These are phyloP conservation scores for Tenualosa thibaudeaui DNA, from an alignment of 2,797 vertebrate species.

Conservation along the genomic window DNA sequence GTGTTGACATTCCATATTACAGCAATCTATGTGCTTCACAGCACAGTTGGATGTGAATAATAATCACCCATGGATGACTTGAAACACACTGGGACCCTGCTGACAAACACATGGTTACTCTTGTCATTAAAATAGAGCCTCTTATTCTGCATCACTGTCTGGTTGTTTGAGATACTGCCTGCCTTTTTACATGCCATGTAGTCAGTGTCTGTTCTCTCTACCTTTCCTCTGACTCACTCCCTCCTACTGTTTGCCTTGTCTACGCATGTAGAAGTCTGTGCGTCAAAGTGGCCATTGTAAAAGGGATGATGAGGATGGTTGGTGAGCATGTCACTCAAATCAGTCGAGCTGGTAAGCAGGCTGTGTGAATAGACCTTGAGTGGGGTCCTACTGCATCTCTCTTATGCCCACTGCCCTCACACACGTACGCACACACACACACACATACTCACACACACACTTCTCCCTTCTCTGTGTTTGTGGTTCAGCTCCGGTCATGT, in stretches of 20 bases:
- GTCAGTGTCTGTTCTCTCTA: neutral
- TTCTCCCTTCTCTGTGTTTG: slow-evolving; percentile 41
- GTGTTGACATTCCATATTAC: neutral
- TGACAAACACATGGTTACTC: neutral
- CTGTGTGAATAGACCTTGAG: slow-evolving; percentile 15
- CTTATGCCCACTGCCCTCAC: neutral
- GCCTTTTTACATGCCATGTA: neutral
- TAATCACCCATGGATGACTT: neutral
- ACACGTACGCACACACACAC: too few relatives aligned
- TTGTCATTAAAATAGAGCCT: neutral
- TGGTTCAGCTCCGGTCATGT: slow-evolving; percentile 38
- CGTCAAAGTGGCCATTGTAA: neutral
- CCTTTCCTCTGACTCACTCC: neutral
- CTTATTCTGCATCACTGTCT: slow-evolving; percentile 1
- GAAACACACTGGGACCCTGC: neutral
- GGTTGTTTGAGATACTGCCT: slow-evolving; percentile 28
- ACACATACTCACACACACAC: neutral
- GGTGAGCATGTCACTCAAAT: slow-evolving; percentile 7
- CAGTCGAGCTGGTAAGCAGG: neutral
- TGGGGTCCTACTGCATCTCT: neutral
- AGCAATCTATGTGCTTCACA: neutral
- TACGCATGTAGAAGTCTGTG: neutral
- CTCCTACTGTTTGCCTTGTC: neutral
- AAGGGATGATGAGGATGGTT: neutral
- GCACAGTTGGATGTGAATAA: neutral